A percentile compares a stretch with the other conserved stretches of the same genome.
These are phyloP conservation scores for Gerris lacustris DNA, from an alignment of 2,888 invertebrate genomes.

Conservation along the genomic window DNA sequence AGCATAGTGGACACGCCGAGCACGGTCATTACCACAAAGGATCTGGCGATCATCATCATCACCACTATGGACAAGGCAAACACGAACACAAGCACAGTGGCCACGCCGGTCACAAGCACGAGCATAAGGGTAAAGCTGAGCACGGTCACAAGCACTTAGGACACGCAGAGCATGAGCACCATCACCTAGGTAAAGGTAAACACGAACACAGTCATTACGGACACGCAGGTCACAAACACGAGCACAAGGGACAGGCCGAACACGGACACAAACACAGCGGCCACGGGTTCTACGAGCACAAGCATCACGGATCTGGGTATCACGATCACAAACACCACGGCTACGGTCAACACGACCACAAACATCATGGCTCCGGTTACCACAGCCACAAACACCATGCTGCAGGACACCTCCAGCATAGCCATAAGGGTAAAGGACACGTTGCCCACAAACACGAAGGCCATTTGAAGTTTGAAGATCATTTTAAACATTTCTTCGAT, in stretches of 20 bases:
- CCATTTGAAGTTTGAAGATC: conserved; percentile 29
- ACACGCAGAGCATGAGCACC: conserved; percentile 27
- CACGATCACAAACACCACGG: conserved; percentile 37
- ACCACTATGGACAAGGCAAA: conserved; percentile 37
- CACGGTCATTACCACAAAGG: conserved; percentile 31
- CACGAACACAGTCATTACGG: conserved; percentile 32
- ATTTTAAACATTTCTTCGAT: neutral
- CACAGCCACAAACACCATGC: conserved; percentile 37
- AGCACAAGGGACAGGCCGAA: conserved; percentile 37
- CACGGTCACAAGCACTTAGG: conserved; percentile 29
- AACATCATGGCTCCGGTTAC: conserved; percentile 37
- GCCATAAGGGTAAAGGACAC: conserved; percentile 37
- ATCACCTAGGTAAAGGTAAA: conserved; percentile 26
- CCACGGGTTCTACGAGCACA: conserved; percentile 33
- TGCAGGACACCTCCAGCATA: conserved; percentile 33
- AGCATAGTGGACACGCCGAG: conserved; percentile 21
- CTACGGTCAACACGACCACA: conserved; percentile 34
- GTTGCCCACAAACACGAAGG: conserved; percentile 37
- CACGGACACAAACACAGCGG: conserved; percentile 37
- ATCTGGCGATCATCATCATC: conserved; percentile 33
- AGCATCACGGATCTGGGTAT: conserved; percentile 37
- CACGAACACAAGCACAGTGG: conserved; percentile 37
- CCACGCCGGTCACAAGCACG: neutral
- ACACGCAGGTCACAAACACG: conserved; percentile 34
- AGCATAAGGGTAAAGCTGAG: neutral